Percentiles rank a stretch among this genome's conserved stretches.
Evolutionary conservation across 1,140 invertebrate genomes (phyloP).

Genomic region (Homalodisca vitripennis): DNA sequence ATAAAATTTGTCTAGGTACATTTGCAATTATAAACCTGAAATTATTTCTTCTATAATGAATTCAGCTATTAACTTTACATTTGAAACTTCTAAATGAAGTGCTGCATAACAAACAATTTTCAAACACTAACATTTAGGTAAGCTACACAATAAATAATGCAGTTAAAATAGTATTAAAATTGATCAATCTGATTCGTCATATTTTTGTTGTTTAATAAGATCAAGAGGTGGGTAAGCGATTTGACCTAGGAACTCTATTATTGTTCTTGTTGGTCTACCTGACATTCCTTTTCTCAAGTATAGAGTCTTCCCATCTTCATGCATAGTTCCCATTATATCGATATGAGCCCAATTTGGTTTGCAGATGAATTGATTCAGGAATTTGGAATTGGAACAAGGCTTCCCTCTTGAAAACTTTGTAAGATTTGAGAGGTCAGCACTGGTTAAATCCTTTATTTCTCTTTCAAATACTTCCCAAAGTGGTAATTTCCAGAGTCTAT

Average conservation of each 20-base stretch:
- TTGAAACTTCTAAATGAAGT: not conserved
- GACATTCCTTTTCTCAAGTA: conserved; percentile 74
- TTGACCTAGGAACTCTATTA: conserved; percentile 68
- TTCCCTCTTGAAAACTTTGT: conserved; percentile 45
- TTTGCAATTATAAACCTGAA: not conserved
- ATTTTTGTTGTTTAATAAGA: conserved; percentile 19
- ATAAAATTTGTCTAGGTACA: not conserved
- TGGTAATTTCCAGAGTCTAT: conserved; percentile 66
- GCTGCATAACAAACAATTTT: not conserved
- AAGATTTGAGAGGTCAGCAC: conserved; percentile 33
- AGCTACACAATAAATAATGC: not conserved
- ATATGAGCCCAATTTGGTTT: conserved; percentile 57
- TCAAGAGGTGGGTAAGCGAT: conserved; percentile 35
- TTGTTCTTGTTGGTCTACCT: conserved; percentile 76
- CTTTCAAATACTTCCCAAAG: conserved; percentile 55
- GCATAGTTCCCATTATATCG: conserved; percentile 57
- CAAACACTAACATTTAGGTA: not conserved
- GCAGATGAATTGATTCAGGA: conserved; percentile 58
- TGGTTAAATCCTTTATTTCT: conserved; percentile 45
- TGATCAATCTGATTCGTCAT: conserved; percentile 7
- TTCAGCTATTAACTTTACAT: not conserved
- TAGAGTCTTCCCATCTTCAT: conserved; percentile 61
- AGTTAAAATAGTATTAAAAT: not conserved
- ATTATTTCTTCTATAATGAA: not conserved
- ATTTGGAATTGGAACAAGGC: conserved; percentile 57